Base-by-base conservation (phyloP, 1,140 invertebrate genomes). In the Subanguina moxae region DNA sequence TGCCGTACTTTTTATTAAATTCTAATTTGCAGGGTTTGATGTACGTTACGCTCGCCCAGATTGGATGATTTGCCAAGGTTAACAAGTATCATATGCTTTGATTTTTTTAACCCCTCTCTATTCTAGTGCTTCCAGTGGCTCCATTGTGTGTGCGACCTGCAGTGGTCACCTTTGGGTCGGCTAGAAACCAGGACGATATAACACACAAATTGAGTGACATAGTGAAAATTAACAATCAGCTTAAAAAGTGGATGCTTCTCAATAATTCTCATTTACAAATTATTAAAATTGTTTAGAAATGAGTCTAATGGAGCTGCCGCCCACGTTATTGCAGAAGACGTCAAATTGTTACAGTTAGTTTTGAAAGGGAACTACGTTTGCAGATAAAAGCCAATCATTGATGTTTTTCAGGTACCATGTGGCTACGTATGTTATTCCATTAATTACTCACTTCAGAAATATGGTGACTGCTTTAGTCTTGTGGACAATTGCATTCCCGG, bases 401-500 rank as follows among this genome's bases (percentile, higher is more conserved):
- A n/a, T n/a, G n/a, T n/a, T n/a, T n/a, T n/a, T n/a, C n/a, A n/a
- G n/a, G n/a, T 99, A 94, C 81, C 96, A 99, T 83, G 94, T 97
- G n/a, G n/a, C n/a, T n/a, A n/a, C n/a, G n/a, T n/a, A n/a, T n/a
- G n/a, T n/a, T n/a, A n/a, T n/a, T n/a, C n/a, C n/a, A n/a, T n/a
- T n/a, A n/a, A n/a, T n/a, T n/a, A n/a, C n/a, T n/a, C n/a, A n/a
- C n/a, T n/a, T n/a, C n/a, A n/a, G n/a, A n/a, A n/a, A n/a, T n/a
- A n/a, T n/a, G n/a, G n/a, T n/a, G n/a, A n/a, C n/a, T n/a, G n/a
- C n/a, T n/a, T n/a, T n/a, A n/a, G n/a, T n/a, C n/a, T 99, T 57
- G 90, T 95, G 0, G 95, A 99, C 80, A 99, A 99, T 85, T 94
- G 97, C 80, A 93, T 98, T 88, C 95, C 96, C 25, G 94, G 95